Base-by-base conservation (phyloP, 1,140 invertebrate genomes). In the Tetramorium parvispinum region DNA sequence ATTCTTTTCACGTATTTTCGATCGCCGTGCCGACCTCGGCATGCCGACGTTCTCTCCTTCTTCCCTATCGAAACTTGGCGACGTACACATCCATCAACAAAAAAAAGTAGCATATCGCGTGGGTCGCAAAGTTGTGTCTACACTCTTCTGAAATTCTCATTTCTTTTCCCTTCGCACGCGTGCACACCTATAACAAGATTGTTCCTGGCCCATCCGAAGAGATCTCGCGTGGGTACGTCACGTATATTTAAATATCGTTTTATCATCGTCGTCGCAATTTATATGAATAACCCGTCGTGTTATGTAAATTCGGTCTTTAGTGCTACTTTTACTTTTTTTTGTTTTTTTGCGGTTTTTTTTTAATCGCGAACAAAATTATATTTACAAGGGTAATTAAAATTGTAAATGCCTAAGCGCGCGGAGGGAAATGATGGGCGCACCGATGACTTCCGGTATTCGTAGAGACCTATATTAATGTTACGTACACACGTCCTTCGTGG, bases 161-260 rank as follows among this genome's bases (percentile, higher is more conserved):
- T 82, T 59, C 24, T 59, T 73, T 75, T 61, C 16, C n/a, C 57
- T 37, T 24, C 11, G 21, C 68, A 13, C 18, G 53, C 16, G 13
- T 18, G 13, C 32, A 43, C 18, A 24, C 40, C 40, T 37, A 46
- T 71, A 59, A 83, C 40, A 73, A 71, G 37, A 46, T 59, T 73
- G 32, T 75, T 21, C 27, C 37, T 43, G 24, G 13, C 13, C 37
- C 51, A 57, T n/a, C 4, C 40, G 40, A 51, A 8, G 27, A 46
- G n/a, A 59, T 32, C 51, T 21, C 40, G 10, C 51, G 24, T 10
- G 5, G 46, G 57, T 78, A 13, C 21, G 10, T 37, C 21, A 51
- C 8, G 18, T 43, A 68, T 57, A 75, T 83, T 83, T 49, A 83
- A 75, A 73, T 83, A 59, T 75, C 6, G 27, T 27, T 73, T 75